Conservation (phyloP, 2,797 vertebrate genomes). For the Scarus forsteni region DNA sequence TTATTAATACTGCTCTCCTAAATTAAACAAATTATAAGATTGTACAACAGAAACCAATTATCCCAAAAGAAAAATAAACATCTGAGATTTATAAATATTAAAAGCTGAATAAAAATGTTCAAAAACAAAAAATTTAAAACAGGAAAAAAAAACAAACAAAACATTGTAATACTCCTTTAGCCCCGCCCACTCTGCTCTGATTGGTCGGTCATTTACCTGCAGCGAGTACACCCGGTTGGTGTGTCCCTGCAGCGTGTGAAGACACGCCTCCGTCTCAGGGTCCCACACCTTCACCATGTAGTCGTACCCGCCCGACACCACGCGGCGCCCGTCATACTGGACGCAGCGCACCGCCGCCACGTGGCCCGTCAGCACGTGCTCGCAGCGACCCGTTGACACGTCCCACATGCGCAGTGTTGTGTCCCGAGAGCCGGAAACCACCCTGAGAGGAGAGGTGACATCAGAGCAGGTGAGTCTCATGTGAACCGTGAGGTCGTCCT, state of each 20-base stretch:
- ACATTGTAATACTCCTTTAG: neutral
- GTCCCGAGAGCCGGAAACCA: conserved; percentile 94
- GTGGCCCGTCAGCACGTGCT: conserved; percentile 94
- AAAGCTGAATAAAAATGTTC: too few species aligned
- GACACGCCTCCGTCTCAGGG: conserved; percentile 93
- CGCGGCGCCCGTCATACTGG: conserved; percentile 93
- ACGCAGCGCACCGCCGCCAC: conserved; percentile 95
- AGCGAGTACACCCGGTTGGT: conserved; percentile 96
- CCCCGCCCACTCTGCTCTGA: conserved; percentile 7
- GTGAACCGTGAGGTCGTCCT: conserved; percentile 12
- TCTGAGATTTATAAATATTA: too few species aligned
- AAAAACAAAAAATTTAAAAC: too few species aligned
- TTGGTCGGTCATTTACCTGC: conserved; percentile 83
- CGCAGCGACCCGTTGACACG: conserved; percentile 91
- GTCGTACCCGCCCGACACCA: conserved; percentile 95
- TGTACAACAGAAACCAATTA: too few species aligned
- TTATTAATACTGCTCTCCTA: too few species aligned
- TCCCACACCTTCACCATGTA: conserved; percentile 98
- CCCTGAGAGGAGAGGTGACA: conserved; percentile 74
- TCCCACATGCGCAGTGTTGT: conserved; percentile 94
- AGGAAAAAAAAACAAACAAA: too few species aligned
- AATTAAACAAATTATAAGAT: too few species aligned
- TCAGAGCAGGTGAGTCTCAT: neutral
- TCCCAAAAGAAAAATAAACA: too few species aligned
- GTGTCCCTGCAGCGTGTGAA: conserved; percentile 96